Evolutionary conservation across 2,888 invertebrate genomes (phyloP).

Genomic region (Stratiomys singularior): DNA sequence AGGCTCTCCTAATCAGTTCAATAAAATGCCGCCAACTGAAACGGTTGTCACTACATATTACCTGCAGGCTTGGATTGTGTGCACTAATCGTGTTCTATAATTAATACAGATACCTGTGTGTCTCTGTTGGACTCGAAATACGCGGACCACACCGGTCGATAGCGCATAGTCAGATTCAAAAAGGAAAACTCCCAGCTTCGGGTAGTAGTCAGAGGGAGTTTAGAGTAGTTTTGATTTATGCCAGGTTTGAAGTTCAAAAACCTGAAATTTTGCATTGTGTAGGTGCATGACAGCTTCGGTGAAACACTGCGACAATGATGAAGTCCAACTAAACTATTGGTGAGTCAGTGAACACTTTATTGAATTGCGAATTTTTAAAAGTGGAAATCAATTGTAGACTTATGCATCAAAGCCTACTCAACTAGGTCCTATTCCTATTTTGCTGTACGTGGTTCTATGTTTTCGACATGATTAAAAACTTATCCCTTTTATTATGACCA

Average conservation of each 20-base stretch:
- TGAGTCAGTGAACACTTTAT: neutral
- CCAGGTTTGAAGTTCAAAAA: slow-evolving; percentile 53
- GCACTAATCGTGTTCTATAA: slow-evolving; percentile 52
- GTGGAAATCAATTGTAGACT: no score
- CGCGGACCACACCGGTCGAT: slow-evolving; percentile 21
- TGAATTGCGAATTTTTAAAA: neutral
- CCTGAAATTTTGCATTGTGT: slow-evolving; percentile 52
- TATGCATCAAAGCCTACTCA: no score
- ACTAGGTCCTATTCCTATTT: no score
- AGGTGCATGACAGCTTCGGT: slow-evolving; percentile 50
- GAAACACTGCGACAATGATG: neutral
- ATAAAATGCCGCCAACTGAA: slow-evolving; percentile 50
- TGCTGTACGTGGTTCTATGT: no score
- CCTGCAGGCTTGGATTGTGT: slow-evolving; percentile 49
- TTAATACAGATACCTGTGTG: slow-evolving; percentile 52
- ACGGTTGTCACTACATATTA: slow-evolving; percentile 50
- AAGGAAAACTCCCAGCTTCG: neutral
- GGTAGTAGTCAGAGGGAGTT: neutral
- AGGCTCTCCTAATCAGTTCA: slow-evolving; percentile 39
- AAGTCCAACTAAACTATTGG: neutral
- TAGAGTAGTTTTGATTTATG: slow-evolving; percentile 45
- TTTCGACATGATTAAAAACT: no score
- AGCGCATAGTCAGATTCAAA: slow-evolving; percentile 34
- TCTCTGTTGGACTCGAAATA: neutral
- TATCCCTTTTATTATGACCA: no score